Percentiles rank a stretch among this genome's conserved stretches.
Evolutionary conservation across 2,113 vertebrate species (phyloP).

Genomic region (Callaeas wilsoni): DNA sequence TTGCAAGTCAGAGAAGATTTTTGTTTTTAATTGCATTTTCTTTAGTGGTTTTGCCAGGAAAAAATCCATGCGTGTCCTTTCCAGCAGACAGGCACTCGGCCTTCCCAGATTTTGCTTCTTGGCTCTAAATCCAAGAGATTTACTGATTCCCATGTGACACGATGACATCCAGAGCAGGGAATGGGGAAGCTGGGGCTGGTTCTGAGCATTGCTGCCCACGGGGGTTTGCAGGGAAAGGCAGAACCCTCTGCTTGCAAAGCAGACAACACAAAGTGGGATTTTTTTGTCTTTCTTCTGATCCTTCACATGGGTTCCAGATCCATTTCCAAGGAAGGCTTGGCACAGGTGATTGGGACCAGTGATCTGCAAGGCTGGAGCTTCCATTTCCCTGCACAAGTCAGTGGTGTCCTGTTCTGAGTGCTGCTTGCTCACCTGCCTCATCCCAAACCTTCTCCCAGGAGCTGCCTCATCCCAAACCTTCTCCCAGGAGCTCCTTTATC

Average conservation of each 20-base stretch:
- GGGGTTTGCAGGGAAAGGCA: not conserved
- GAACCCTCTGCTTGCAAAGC: not conserved
- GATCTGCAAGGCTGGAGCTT: not conserved
- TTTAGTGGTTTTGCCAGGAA: slow-evolving; percentile 21
- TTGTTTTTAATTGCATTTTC: not conserved
- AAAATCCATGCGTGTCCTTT: not conserved
- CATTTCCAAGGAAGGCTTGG: not conserved
- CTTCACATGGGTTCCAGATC: not conserved
- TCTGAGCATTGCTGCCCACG: not conserved
- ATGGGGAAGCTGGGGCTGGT: not conserved
- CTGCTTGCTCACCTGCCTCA: not conserved
- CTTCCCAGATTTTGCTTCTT: not conserved
- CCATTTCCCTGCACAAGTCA: not conserved
- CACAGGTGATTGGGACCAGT: not conserved
- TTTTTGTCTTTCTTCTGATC: not conserved
- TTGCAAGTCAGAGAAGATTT: not conserved
- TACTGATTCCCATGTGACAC: not conserved
- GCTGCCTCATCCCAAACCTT: not conserved
- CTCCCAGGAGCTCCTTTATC: not conserved
- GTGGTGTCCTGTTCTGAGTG: rapidly evolving
- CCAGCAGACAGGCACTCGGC: not conserved
- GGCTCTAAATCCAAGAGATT: not conserved
- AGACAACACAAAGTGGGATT: not conserved
- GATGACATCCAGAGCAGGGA: not conserved
- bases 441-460: not conserved